These are phyloP conservation scores for Numenius arquata DNA, from an alignment of 2,113 vertebrate species.

Conservation along the genomic window DNA sequence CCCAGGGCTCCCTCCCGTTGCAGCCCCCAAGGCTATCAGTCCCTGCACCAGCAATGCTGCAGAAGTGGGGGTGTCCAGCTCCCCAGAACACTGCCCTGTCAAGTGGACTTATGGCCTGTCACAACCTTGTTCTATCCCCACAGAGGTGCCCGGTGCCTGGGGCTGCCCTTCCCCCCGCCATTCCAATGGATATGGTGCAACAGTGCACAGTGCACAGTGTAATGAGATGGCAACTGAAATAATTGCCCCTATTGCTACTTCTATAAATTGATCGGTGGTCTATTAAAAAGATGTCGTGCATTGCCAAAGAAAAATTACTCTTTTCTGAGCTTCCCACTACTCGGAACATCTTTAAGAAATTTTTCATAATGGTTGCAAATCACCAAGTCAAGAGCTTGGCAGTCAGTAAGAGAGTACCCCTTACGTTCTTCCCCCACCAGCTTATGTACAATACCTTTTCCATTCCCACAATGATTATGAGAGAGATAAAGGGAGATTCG, in stretches of 20 bases:
- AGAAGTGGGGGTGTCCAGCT: background rate
- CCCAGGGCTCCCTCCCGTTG: rapidly evolving
- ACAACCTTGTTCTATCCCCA: background rate
- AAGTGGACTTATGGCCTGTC: background rate
- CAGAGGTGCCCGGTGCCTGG: background rate
- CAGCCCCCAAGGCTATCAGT: rapidly evolving
- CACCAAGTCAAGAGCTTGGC: background rate
- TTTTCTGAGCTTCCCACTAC: background rate
- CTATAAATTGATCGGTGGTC: background rate
- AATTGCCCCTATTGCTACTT: background rate
- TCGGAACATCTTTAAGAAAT: background rate
- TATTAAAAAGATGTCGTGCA: background rate
- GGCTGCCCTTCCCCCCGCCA: background rate
- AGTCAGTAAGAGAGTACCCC: background rate
- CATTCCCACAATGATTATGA: background rate
- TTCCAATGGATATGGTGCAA: background rate
- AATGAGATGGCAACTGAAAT: background rate
- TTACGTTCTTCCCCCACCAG: rapidly evolving
- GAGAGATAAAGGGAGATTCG: background rate
- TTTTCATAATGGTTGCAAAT: background rate
- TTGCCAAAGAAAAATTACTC: background rate
- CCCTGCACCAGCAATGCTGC: background rate
- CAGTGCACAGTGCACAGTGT: too few species aligned
- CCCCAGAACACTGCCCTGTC: too few species aligned
- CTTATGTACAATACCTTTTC: background rate